Evolutionary conservation across 2,113 vertebrate genomes (phyloP), one percentile per base, ranked within the genome.

Genomic region (Galeopterus variegatus): DNA sequence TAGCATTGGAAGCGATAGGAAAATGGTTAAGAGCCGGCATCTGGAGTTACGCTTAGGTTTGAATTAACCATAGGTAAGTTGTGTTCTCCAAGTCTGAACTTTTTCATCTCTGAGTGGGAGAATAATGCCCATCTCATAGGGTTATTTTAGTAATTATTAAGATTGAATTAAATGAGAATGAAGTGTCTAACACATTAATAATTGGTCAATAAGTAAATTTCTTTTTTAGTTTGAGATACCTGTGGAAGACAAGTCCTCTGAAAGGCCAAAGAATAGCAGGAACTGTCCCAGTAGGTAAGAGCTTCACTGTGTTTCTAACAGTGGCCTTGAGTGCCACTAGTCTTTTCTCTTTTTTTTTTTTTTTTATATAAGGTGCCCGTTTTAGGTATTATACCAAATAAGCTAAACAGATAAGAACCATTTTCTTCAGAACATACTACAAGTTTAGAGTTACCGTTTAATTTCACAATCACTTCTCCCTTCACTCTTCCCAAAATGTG

Each of bases 341-440:
- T 41, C 4, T 56, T 45, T 23, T 11, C n/a, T n/a, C n/a, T n/a
- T 31, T 31, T 23, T 67, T 65, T 48, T 48, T 58, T 56, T 56
- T 56, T 56, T 64, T 64, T 26, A 26, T 79, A 54, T 72, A n/a
- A 62, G 28, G 26, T 69, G 3, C n/a, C 83, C 18, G 23, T 76
- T 90, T 58, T 75, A 54, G n/a, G 28, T 77, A 19, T 15, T 72
- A 21, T 62, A 45, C 6, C 24, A 77, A 36, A 21, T 31, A 76
- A 91, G 12, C 45, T 58, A 91, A 84, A 92, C 8, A 58, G 14
- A 84, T 56, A 5, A 26, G 75, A 92, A 45, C 41, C 41, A 36
- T 26, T 83, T 76, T 96, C 82, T 93, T 62, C 69, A 65, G 41
- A 85, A 41, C 24, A 58, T 50, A 70, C 82, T 76, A 75, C 31